Evolutionary conservation across 2,888 invertebrate genomes (phyloP).

Genomic region (Pachymerium ferrugineum): DNA sequence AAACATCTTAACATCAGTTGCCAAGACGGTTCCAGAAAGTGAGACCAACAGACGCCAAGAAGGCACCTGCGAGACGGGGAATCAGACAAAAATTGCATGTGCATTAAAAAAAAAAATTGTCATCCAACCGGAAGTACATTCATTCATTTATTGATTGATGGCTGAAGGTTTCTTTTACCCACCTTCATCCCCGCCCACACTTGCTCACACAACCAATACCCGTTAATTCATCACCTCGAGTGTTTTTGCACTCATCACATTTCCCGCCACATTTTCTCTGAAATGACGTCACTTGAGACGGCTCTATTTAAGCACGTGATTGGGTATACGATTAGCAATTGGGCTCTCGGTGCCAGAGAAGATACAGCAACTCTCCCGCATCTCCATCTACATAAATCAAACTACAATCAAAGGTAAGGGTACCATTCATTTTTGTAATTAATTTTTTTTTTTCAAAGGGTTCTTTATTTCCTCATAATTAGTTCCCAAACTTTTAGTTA

Average conservation of each 20-base stretch:
- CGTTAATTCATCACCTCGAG: not conserved
- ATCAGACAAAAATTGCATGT: not conserved
- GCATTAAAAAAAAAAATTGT: no score
- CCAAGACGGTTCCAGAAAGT: not conserved
- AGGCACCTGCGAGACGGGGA: not conserved
- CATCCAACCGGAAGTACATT: not conserved
- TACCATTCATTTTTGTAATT: not conserved
- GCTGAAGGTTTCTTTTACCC: not conserved
- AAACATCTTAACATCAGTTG: not conserved
- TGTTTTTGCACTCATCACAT: conserved; percentile 21
- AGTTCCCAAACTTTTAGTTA: not conserved
- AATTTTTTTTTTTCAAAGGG: not conserved
- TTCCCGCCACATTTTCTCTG: conserved; percentile 4
- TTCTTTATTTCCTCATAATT: no score
- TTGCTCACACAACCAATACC: not conserved
- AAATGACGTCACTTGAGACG: conserved; percentile 2
- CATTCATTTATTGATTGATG: not conserved
- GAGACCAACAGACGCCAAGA: not conserved
- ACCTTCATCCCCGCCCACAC: not conserved
- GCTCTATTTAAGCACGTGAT: conserved; percentile 20
- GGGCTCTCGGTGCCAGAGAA: conserved; percentile 9
- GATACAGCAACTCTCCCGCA: not conserved
- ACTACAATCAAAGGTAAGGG: not conserved
- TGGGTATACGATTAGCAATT: not conserved
- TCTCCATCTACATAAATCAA: not conserved